Conservation (phyloP, 2,888 invertebrate species). For the Rotaria socialis region DNA sequence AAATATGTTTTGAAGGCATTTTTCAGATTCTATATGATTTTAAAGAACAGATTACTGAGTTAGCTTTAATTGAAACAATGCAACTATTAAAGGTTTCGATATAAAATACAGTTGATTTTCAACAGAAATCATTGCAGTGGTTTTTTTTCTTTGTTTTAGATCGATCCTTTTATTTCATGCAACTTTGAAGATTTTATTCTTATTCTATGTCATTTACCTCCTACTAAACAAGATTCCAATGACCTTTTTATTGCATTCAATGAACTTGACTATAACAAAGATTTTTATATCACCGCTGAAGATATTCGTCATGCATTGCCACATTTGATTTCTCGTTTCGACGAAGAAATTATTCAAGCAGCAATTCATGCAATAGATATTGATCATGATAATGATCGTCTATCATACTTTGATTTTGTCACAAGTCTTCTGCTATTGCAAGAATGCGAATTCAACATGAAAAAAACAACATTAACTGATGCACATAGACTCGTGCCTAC, state of each 20-base stretch:
- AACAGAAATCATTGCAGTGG: no score
- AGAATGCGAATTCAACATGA: background rate
- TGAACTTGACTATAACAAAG: background rate
- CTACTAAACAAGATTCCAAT: background rate
- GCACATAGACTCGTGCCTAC: no score
- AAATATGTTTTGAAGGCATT: constrained; percentile 1
- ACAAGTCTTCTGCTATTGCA: background rate
- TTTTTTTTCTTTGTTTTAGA: background rate
- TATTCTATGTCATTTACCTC: background rate
- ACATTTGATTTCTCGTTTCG: background rate
- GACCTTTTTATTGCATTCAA: background rate
- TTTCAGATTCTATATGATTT: constrained; percentile 8
- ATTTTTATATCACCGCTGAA: background rate
- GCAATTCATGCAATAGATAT: background rate
- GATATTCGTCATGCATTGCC: background rate
- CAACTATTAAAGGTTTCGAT: background rate
- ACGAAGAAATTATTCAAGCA: background rate
- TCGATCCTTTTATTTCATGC: background rate
- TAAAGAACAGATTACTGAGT: background rate
- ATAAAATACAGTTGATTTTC: no score
- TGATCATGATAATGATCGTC: constrained; percentile 20
- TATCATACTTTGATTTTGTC: constrained; percentile 13
- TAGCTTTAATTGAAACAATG: background rate
- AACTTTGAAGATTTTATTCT: background rate
- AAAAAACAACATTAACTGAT: background rate